Base-by-base conservation (phyloP, 2,888 invertebrate species). In the Agrochola macilenta region DNA sequence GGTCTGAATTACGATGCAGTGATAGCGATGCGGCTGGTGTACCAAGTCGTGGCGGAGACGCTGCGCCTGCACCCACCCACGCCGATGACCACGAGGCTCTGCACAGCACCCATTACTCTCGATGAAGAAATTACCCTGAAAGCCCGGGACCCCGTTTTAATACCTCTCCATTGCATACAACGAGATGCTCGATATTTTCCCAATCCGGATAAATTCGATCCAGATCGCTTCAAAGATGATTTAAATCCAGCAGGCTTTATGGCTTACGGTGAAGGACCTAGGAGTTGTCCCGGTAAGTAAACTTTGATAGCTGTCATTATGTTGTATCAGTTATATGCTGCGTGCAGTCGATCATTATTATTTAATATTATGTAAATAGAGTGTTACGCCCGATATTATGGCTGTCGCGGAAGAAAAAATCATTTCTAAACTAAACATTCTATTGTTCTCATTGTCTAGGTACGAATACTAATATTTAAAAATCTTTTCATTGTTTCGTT, bases 221-320 rank as follows among this genome's bases (percentile, higher is more conserved):
- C 96, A 17, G 94, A 94, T 60, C 92, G 96, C 11, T 96, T 96
- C 78, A 89, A 89, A 69, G 95, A 93, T 9, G 94, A 94, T 83
- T 82, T 90, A 35, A 93, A 92, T 89, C 96, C 95, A 30, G 89
- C 93, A 30, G 95, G 93, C 2, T 96, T 96, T 82, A 86, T 96
- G 64, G 95, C 96, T 14, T 96, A 95, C 74, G 96, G 96, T 2
- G 95, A 96, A 76, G 96, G 96, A 49, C 96, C 96, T 5, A 93
- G 96, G 84, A 94, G 93, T 90, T 96, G 96, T 84, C 96, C 95
- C 82, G 96, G 96, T 96, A 92, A 91, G 92, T 90, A 26, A 58
- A 71, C n/a, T 61, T 73, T 58, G 20, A 54, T 20, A 35, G n/a
- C 43, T 14, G 14, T 70, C 2, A 61, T 63, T 58, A 58, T 76